These are phyloP conservation scores for Callorhinus ursinus DNA, from an alignment of 2,113 vertebrate species.

Conservation along the genomic window DNA sequence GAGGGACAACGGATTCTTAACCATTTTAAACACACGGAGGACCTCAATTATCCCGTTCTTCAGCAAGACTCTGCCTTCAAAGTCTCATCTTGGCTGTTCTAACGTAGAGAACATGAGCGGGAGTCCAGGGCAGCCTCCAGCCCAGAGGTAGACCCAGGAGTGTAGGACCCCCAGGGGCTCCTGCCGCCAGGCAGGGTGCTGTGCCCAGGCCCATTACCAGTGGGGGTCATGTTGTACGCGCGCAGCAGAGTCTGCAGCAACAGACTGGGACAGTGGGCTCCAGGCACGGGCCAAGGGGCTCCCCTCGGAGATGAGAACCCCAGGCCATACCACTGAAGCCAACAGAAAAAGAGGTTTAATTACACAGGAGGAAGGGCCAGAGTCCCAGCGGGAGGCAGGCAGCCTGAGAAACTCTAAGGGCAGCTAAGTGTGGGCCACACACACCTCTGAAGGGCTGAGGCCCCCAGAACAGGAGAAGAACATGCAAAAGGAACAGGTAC, in stretches of 20 bases:
- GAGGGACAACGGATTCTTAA: background rate
- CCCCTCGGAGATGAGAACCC: background rate
- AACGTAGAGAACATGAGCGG: background rate
- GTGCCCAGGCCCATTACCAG: too few relatives aligned
- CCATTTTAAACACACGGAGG: background rate
- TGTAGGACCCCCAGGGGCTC: background rate
- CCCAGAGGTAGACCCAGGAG: background rate
- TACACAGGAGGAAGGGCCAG: background rate
- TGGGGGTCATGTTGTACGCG: background rate
- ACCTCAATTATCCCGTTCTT: background rate
- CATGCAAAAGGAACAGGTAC: background rate
- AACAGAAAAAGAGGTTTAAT: background rate
- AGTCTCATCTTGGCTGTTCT: background rate
- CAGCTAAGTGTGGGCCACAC: accelerated
- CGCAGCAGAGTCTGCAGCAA: background rate
- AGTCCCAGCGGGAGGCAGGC: too few relatives aligned
- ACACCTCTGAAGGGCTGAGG: background rate
- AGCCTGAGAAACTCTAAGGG: background rate
- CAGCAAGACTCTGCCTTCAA: background rate
- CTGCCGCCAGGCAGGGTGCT: background rate
- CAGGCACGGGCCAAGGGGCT: accelerated
- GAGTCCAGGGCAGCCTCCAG: background rate
- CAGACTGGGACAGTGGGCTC: background rate
- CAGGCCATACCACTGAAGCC: background rate
- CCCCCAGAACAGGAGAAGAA: background rate